phyloP scores from a whole-genome alignment of 2,888 invertebrate species.

The Nasonia oneida region DNA sequence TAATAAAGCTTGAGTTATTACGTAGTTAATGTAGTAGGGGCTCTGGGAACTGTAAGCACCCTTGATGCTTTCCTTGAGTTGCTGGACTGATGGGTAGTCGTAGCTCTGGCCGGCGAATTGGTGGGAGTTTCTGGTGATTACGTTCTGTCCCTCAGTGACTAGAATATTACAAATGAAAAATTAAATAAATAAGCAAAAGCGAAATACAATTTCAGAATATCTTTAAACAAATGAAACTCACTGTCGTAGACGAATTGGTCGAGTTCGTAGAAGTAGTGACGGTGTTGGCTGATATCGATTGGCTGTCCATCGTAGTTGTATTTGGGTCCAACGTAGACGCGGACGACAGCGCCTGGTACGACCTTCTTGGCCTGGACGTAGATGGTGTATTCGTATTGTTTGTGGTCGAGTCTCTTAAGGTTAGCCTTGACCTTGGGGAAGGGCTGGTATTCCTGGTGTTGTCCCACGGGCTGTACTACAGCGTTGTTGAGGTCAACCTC shows the following conservation, averaged over 20 bases:
- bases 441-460: slow-evolving; percentile 74
- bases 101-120: slow-evolving; percentile 78
- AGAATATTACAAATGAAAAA: slow-evolving; percentile 35
- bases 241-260: slow-evolving; percentile 81
- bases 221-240: slow-evolving; percentile 73
- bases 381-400: slow-evolving; percentile 84
- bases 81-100: slow-evolving; percentile 82
- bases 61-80: slow-evolving; percentile 84
- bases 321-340: slow-evolving; percentile 86
- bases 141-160: slow-evolving; percentile 84
- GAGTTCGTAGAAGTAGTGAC: slow-evolving; percentile 84
- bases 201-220: background rate
- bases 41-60: slow-evolving; percentile 78
- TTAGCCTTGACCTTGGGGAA: slow-evolving; percentile 81
- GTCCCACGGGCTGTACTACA: slow-evolving; percentile 64
- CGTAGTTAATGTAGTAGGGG: slow-evolving; percentile 76
- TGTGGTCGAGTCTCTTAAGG: slow-evolving; percentile 86
- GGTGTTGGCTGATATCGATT: slow-evolving; percentile 82
- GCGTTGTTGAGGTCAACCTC: slow-evolving; percentile 83
- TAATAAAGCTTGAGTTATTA: slow-evolving; percentile 59
- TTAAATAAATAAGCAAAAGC: background rate
- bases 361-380: slow-evolving; percentile 83
- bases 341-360: slow-evolving; percentile 83
- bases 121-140: slow-evolving; percentile 85
- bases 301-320: slow-evolving; percentile 82